A percentile compares a stretch with the other conserved stretches of the same genome.
These are phyloP conservation scores for Onychostoma macrolepis DNA, from an alignment of 2,113 vertebrate genomes.

Conservation along the genomic window DNA sequence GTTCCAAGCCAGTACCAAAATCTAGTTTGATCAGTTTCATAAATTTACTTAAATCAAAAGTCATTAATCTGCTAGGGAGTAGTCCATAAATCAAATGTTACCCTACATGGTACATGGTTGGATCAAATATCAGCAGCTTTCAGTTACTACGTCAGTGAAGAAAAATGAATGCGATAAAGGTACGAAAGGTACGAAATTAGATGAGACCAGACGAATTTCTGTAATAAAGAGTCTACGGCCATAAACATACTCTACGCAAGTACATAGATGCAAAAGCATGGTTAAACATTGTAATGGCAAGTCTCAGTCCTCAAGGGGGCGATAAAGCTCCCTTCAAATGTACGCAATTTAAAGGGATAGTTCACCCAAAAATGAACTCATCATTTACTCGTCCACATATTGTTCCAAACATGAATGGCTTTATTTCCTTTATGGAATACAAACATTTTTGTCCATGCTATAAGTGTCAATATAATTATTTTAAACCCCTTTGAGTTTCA, in stretches of 20 bases:
- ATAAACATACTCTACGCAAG: neutral
- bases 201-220: neutral
- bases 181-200: neutral
- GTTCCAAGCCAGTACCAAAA: constrained; percentile 24
- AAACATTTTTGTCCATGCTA: neutral
- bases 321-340: neutral
- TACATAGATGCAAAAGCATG: neutral
- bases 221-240: neutral
- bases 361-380: neutral
- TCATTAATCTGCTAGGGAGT: constrained; percentile 13
- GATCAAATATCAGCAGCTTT: constrained; percentile 13
- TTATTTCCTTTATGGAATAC: neutral
- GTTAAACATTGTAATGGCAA: neutral
- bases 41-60: constrained; percentile 24
- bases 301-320: neutral
- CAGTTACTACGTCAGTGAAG: neutral
- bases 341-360: neutral
- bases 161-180: neutral
- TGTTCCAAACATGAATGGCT: neutral
- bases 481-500: neutral
- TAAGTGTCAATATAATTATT: neutral
- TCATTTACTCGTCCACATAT: neutral
- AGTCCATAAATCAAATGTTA: neutral
- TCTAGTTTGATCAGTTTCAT: constrained; percentile 10
- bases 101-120: neutral